phyloP scores from a whole-genome alignment of 1,140 invertebrate species.

The Philotrypesis tridentata region DNA sequence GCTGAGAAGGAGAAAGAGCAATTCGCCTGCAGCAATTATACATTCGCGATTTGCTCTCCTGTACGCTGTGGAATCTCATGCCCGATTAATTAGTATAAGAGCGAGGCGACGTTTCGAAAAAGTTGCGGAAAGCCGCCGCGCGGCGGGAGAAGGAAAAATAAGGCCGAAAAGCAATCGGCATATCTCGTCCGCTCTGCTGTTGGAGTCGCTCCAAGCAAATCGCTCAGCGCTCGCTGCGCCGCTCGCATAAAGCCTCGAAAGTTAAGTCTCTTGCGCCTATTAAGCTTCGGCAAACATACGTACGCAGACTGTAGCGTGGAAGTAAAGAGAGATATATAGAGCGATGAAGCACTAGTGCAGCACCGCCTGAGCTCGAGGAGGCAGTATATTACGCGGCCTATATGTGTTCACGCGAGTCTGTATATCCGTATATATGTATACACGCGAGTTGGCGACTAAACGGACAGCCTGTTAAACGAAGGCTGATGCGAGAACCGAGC shows the following conservation, averaged over 20 bases:
- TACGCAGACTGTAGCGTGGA: background rate
- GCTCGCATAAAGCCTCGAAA: background rate
- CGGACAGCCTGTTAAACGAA: constrained; percentile 26
- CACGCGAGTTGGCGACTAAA: background rate
- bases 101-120: too few relatives aligned
- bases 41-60: too few relatives aligned
- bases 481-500: background rate
- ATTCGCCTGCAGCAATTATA: background rate
- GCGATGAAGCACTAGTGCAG: background rate
- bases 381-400: constrained; percentile 11
- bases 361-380: background rate
- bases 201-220: constrained; percentile 12
- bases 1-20: too few relatives aligned
- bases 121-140: too few relatives aligned
- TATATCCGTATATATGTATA: background rate
- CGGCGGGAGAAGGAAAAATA: background rate
- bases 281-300: constrained; percentile 5
- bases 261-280: background rate
- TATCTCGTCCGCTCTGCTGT: background rate
- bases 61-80: too few relatives aligned
- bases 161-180: background rate
- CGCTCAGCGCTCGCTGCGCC: background rate
- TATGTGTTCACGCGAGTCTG: background rate
- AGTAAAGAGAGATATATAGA: background rate
- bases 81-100: too few relatives aligned